Percentiles rank a stretch among this genome's conserved stretches.
Conservation (phyloP, 2,113 vertebrate species). For the Chloropsis hardwickii region DNA sequence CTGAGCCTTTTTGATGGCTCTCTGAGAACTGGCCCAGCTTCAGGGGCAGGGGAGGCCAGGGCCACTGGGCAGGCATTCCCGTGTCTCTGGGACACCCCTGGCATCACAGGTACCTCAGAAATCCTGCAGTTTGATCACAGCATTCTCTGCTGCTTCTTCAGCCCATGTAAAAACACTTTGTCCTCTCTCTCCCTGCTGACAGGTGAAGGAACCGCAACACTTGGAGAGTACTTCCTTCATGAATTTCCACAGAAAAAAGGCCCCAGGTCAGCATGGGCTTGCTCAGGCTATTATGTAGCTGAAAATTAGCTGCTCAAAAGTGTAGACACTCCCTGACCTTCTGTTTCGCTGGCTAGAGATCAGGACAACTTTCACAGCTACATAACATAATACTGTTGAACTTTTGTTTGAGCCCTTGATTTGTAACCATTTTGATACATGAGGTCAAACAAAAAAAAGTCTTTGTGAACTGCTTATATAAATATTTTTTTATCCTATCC, state of each 20-base stretch:
- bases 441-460: neutral
- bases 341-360: neutral
- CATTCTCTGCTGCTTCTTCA: neutral
- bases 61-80: neutral
- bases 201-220: neutral
- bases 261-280: neutral
- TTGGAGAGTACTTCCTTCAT: neutral
- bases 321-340: neutral
- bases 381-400: constrained; percentile 38
- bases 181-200: neutral
- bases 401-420: constrained; percentile 33
- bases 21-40: neutral
- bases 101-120: neutral
- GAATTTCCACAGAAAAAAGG: neutral
- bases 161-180: neutral
- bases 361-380: neutral
- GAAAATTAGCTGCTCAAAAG: neutral
- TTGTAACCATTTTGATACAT: neutral
- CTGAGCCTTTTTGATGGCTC: neutral
- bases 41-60: neutral
- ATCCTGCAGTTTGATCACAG: neutral
- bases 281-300: neutral
- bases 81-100: neutral
- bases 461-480: neutral
- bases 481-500: neutral